Evolutionary conservation across 2,888 invertebrate genomes (phyloP), one percentile per base, ranked within the genome.

Genomic region (Bimastos eiseni): DNA sequence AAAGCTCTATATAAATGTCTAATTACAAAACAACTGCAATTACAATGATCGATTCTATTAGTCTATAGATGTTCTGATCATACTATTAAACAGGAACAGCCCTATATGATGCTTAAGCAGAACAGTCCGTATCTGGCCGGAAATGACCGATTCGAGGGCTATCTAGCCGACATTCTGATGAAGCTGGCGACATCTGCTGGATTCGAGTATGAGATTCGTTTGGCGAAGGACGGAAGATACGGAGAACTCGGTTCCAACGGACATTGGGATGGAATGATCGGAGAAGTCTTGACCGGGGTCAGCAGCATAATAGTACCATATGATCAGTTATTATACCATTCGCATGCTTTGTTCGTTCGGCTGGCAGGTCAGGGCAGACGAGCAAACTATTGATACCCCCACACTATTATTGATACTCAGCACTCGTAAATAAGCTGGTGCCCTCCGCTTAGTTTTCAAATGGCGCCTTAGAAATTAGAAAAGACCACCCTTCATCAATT

Each of bases 111-210:
- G 92, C 88, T 93, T 55, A 92, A 92, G 83, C 49, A 84, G 41
- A 86, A 91, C 44, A 89, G 91, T 49, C 89, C 90, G 38, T 92
- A 92, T 83, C 90, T 92, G 30, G 90, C 91, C 24, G 92, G 92
- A 37, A 92, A 92, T 89, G 91, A 93, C 89, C 91, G 91, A 13
- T 92, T 91, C 90, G 93, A 93, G 90, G 93, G 93, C 49, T 92
- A 92, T 90, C 89, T 93, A 89, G 91, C 92, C 21, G 93, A 93
- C 91, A 90, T 92, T 41, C 86, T 93, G 55, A 36, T 38, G 34
- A n/a, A 89, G 15, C 89, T 93, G 49, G 88, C 92, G 11, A 36
- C 55, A 30, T 37, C 90, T 30, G 88, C 90, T 21, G 92, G 92
- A 36, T 92, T 93, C 89, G 90, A 91, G 41, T 92, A 92, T 90